A percentile compares a stretch with the other conserved stretches of the same genome.
Evolutionary conservation across 2,113 vertebrate species (phyloP).

Genomic region (Megaleporinus macrocephalus): DNA sequence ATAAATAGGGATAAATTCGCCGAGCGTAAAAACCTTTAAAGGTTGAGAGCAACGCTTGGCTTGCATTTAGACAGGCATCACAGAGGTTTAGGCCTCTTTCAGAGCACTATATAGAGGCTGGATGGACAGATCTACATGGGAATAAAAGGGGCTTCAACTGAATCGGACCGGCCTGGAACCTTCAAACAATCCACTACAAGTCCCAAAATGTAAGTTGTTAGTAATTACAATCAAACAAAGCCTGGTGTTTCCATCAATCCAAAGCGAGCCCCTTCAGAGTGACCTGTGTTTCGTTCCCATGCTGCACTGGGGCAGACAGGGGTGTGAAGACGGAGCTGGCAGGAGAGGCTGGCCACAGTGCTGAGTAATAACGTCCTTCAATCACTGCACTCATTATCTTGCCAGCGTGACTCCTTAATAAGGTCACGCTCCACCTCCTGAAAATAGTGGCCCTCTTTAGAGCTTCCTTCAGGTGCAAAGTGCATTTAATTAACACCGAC

Average conservation of each 20-base stretch:
- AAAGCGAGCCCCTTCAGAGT: not conserved
- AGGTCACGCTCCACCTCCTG: constrained; percentile 82
- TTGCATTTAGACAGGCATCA: constrained; percentile 53
- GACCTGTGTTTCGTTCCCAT: constrained; percentile 9
- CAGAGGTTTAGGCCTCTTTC: constrained; percentile 37
- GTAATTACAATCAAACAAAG: constrained; percentile 9
- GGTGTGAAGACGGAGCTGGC: constrained; percentile 42
- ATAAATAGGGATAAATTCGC: constrained; percentile 54
- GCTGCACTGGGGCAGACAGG: constrained; percentile 3
- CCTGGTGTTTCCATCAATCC: constrained; percentile 31
- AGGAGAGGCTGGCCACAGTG: constrained; percentile 47
- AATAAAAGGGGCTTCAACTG: not conserved
- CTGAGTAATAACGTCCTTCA: constrained; percentile 79
- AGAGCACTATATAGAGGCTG: constrained; percentile 14
- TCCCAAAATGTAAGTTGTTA: not conserved
- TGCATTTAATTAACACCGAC: constrained; percentile 83
- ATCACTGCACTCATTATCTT: constrained; percentile 81
- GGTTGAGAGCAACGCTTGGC: constrained; percentile 41
- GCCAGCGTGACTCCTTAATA: constrained; percentile 81
- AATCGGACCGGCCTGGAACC: not conserved
- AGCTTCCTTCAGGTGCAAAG: constrained; percentile 84
- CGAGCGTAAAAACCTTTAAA: constrained; percentile 45
- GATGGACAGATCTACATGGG: not conserved
- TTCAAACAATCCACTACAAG: not conserved
- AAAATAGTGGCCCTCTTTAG: constrained; percentile 81